These are phyloP conservation scores for Zaprionus tsacasi DNA, from an alignment of 1,140 invertebrate species.

Conservation along the genomic window DNA sequence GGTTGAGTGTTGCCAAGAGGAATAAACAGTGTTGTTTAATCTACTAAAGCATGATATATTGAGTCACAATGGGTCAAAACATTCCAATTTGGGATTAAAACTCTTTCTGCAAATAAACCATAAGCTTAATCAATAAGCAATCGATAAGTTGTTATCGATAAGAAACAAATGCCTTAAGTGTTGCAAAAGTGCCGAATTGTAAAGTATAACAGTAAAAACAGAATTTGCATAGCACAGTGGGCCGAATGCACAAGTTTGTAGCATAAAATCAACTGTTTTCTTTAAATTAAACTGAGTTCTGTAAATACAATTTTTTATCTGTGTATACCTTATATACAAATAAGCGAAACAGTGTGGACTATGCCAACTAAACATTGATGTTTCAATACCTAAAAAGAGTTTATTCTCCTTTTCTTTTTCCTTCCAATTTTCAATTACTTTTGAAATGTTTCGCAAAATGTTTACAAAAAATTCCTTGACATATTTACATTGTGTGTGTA, in stretches of 20 bases:
- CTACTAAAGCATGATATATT: neutral
- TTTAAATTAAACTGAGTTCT: too few species aligned
- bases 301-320: too few species aligned
- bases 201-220: neutral
- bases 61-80: too few species aligned
- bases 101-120: too few species aligned
- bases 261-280: neutral
- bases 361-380: neutral
- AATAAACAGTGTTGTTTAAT: neutral
- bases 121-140: neutral
- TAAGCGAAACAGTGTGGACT: neutral
- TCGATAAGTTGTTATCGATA: neutral
- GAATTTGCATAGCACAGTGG: neutral
- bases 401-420: too few species aligned
- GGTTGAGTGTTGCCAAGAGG: conserved; percentile 45
- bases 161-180: neutral
- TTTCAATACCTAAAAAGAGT: too few species aligned
- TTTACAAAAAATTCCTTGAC: conserved; percentile 68
- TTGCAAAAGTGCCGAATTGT: neutral
- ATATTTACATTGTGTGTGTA: conserved; percentile 58
- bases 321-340: neutral
- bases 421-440: conserved; percentile 10
- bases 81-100: neutral
- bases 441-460: conserved; percentile 9
- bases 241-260: neutral